Conservation (phyloP, 2,888 invertebrate genomes). For the Rutpela maculata region DNA sequence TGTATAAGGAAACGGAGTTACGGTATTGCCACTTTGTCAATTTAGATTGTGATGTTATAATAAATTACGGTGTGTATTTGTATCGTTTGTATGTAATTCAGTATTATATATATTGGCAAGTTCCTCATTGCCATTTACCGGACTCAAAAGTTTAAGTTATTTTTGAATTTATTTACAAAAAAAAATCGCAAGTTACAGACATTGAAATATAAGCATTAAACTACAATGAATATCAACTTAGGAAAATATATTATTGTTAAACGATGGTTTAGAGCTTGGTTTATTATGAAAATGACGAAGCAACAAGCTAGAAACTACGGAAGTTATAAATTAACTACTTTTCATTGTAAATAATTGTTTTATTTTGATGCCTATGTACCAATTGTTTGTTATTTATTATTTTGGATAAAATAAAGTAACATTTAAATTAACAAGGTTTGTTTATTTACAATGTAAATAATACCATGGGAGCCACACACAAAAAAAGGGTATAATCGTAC, state of each 20-base stretch:
- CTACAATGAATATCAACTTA: not conserved
- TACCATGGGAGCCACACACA: too few relatives aligned
- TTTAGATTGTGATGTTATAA: too few relatives aligned
- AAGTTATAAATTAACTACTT: not conserved
- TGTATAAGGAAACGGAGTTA: too few relatives aligned
- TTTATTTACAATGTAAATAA: not conserved
- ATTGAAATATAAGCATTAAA: not conserved
- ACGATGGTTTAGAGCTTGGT: not conserved
- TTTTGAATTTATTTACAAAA: not conserved
- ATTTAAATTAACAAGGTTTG: not conserved
- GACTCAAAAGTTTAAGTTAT: not conserved
- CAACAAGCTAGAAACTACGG: not conserved
- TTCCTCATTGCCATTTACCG: not conserved
- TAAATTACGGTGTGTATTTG: too few relatives aligned
- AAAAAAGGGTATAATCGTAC: too few relatives aligned
- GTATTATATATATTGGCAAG: not conserved
- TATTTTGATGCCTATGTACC: not conserved
- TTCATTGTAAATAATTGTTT: not conserved
- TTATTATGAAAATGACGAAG: not conserved
- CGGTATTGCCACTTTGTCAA: too few relatives aligned
- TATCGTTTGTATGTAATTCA: too few relatives aligned
- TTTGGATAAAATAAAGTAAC: constrained; percentile 1
- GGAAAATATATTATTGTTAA: not conserved
- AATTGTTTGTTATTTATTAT: not conserved
- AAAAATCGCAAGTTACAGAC: not conserved